Base-by-base conservation (phyloP, 2,888 invertebrate genomes). In the Spodoptera littoralis region DNA sequence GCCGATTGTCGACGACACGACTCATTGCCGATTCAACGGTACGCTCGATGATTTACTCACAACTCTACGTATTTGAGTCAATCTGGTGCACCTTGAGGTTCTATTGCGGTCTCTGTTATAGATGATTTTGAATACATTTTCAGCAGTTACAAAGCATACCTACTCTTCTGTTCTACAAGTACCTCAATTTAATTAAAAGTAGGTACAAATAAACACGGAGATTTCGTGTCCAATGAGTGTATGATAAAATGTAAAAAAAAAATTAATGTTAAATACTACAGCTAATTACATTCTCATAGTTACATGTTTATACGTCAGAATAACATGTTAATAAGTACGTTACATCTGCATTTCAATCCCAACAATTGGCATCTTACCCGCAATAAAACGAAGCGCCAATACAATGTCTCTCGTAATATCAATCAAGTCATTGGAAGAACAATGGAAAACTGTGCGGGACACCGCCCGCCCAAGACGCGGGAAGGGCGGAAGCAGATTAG, bases 1-100 rank as follows among this genome's bases (percentile, higher is more conserved):
- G 86, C 86, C 90, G 91, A 92, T 92, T 92, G 85, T 86, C 88
- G 90, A 87, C 86, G 89, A 87, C 91, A 91, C 91, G 91, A 89
- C 90, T 89, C 90, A 92, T 92, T 93, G 79, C 80, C 80, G 73
- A 79, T 79, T 80, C 90, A 88, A 85, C 85, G 82, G 82, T 81
- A 78, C 81, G 77, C 86, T 85, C 86, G 82, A 86, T 86, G 88
- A 90, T 90, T 91, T 84, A 85, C 81, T 81, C 79, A 81, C 81
- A 76, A 74, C 83, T 78, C 83, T 56, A 70, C 64, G 71, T 85
- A 84, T 86, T 81, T 82, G 63, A 76, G 73, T 62, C 73, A 78
- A 80, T 79, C 76, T 78, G 75, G 61, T 61, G 67, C 65, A 70
- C 70, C 70, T 74, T 67, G 51, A 70, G 50, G 58, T 60, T 56